phyloP scores from a whole-genome alignment of 2,113 vertebrate genomes.

The Chinchilla lanigera region DNA sequence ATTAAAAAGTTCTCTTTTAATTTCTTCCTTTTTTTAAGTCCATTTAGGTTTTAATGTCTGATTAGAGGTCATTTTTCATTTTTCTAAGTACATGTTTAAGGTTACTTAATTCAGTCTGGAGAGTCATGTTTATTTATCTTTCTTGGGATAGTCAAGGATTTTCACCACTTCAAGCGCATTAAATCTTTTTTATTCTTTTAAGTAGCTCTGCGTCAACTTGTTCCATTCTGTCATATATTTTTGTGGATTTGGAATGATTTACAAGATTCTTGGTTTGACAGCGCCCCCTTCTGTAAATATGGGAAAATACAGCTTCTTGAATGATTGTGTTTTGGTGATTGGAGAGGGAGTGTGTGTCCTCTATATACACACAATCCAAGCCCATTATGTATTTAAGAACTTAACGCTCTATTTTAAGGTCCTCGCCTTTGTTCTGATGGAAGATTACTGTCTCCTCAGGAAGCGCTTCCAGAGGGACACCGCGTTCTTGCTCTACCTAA shows the following conservation, averaged over 20 bases:
- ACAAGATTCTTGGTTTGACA: conserved; percentile 45
- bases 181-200: neutral
- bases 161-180: neutral
- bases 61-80: neutral
- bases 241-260: neutral
- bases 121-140: neutral
- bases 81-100: neutral
- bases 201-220: neutral
- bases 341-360: neutral
- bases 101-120: neutral
- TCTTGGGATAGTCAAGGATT: neutral
- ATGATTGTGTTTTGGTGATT: neutral
- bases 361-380: neutral
- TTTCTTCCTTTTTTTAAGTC: neutral
- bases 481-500: neutral
- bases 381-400: neutral
- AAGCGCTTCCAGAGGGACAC: neutral
- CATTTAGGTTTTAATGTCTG: conserved; percentile 9
- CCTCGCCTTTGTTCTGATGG: neutral
- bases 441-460: neutral
- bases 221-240: neutral
- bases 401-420: neutral
- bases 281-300: conserved; percentile 65
- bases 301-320: neutral
- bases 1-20: neutral